Evolutionary conservation across 2,888 invertebrate species (phyloP).

Genomic region (Caenorhabditis japonica): DNA sequence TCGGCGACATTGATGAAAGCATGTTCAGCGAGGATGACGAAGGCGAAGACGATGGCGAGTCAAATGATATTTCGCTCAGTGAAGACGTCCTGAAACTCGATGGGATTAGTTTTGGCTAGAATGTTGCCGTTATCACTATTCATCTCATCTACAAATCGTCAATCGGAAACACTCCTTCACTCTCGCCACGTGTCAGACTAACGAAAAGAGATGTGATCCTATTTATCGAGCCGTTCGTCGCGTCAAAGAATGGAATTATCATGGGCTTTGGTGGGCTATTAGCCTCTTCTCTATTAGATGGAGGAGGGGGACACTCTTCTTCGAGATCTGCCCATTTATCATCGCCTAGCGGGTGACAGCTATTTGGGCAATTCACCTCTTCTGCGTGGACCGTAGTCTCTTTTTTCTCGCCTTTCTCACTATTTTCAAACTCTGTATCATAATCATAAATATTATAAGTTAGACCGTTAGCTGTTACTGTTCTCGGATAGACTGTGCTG

Average conservation of each 20-base stretch:
- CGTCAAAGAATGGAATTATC: too few relatives aligned
- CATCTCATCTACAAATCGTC: too few relatives aligned
- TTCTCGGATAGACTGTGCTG: constrained; percentile 1
- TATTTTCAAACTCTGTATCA: neutral
- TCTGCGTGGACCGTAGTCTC: constrained; percentile 13
- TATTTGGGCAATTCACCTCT: too few relatives aligned
- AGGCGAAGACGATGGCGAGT: constrained; percentile 26
- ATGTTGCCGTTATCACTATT: neutral
- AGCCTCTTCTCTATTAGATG: too few relatives aligned
- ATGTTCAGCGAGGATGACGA: constrained; percentile 43
- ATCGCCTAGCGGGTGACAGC: too few relatives aligned
- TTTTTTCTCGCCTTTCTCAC: too few relatives aligned
- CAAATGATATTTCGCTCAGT: constrained; percentile 32
- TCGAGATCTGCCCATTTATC: too few relatives aligned
- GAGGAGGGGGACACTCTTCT: too few relatives aligned
- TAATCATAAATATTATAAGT: constrained; percentile 4
- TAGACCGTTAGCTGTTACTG: neutral
- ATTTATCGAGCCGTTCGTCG: too few relatives aligned
- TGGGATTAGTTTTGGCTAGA: neutral
- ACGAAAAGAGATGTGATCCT: too few relatives aligned
- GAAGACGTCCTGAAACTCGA: constrained; percentile 14
- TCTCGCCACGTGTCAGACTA: too few relatives aligned
- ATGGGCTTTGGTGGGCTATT: constrained; percentile 10
- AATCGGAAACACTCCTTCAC: too few relatives aligned
- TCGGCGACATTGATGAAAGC: constrained; percentile 8